Percentiles rank a stretch among this genome's conserved stretches.
phyloP scores from a whole-genome alignment of 2,113 vertebrate species.

The Sapajus apella region DNA sequence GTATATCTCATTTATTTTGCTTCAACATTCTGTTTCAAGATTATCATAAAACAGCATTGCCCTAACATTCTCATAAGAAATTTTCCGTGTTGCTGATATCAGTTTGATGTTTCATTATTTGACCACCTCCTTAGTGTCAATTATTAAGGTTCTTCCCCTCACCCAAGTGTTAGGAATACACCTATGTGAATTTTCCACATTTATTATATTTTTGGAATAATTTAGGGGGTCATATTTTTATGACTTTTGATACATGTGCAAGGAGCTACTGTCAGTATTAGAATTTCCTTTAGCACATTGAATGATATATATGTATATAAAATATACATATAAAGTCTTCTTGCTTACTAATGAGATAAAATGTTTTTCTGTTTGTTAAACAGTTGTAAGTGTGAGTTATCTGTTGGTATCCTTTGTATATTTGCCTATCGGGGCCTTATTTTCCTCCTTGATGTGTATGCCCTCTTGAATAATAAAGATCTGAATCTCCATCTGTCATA shows the following conservation, averaged over 20 bases:
- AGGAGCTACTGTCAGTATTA: not conserved
- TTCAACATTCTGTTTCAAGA: no score
- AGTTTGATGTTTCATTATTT: not conserved
- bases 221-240: not conserved
- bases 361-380: conserved; percentile 26
- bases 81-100: not conserved
- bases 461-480: not conserved
- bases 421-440: not conserved
- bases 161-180: not conserved
- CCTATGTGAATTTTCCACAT: not conserved
- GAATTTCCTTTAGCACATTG: not conserved
- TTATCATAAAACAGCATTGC: not conserved
- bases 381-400: not conserved
- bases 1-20: no score
- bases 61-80: not conserved
- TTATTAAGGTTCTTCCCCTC: not conserved
- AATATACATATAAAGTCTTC: no score
- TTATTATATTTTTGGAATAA: not conserved
- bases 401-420: not conserved
- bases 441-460: not conserved
- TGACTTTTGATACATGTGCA: not conserved
- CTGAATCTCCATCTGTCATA: not conserved
- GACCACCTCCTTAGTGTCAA: not conserved
- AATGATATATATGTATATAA: not conserved
- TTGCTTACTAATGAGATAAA: not conserved